Percentiles rank a stretch among this genome's conserved stretches.
phyloP scores from a whole-genome alignment of 2,113 vertebrate species.

The Nesospiza acunhae region DNA sequence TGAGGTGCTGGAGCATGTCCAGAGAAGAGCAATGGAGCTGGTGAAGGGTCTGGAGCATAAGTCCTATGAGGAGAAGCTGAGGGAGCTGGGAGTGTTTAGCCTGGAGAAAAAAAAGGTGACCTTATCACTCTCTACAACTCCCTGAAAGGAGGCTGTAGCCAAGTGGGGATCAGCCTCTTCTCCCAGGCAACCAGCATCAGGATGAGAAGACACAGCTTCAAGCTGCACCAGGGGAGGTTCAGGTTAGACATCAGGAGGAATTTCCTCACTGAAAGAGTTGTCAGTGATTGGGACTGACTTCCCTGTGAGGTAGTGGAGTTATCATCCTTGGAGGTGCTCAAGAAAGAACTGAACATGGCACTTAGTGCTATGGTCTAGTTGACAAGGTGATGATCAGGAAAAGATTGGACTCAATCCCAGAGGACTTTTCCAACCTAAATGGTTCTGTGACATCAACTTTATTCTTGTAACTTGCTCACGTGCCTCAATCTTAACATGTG shows the following conservation, averaged over 20 bases:
- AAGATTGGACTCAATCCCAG: neutral
- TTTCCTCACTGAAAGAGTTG: neutral
- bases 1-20: rapidly evolving
- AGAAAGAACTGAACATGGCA: neutral
- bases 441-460: neutral
- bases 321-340: neutral
- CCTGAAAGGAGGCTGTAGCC: neutral
- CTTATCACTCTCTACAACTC: neutral
- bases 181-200: neutral
- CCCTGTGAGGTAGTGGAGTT: neutral
- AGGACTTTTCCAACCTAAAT: neutral
- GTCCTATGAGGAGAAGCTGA: neutral
- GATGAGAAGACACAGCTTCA: neutral
- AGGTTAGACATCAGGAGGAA: neutral
- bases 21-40: neutral
- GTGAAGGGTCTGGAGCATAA: neutral
- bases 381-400: neutral
- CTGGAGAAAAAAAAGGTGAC: neutral
- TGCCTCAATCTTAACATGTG: neutral
- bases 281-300: neutral
- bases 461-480: neutral
- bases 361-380: neutral
- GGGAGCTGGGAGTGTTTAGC: neutral
- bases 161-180: neutral
- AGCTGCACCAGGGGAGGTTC: neutral